phyloP scores from a whole-genome alignment of 1,140 invertebrate species.

The Drosophila bocqueti region DNA sequence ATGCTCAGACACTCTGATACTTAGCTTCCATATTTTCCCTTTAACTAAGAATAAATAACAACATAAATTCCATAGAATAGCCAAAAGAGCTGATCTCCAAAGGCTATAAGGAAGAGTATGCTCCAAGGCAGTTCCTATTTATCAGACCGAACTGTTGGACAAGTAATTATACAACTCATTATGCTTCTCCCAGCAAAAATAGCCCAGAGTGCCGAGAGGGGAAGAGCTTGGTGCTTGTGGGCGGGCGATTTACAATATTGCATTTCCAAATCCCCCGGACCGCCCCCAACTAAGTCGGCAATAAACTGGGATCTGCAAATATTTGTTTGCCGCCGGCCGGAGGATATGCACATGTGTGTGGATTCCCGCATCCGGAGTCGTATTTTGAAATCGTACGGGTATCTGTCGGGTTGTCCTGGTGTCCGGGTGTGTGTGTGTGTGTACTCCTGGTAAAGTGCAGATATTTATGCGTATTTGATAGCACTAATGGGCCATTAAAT shows the following conservation, averaged over 20 bases:
- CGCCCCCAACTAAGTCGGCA: conserved; percentile 23
- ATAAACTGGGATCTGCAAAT: conserved; percentile 65
- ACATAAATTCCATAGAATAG: not conserved
- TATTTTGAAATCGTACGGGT: conserved; percentile 42
- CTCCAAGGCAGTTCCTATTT: not conserved
- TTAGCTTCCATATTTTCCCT: not conserved
- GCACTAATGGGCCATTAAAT: conserved; percentile 83
- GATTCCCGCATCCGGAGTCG: conserved; percentile 37
- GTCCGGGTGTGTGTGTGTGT: conserved; percentile 4
- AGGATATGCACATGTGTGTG: conserved; percentile 17
- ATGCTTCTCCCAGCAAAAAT: conserved; percentile 27
- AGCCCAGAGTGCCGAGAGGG: not conserved
- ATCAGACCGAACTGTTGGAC: not conserved
- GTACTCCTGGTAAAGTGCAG: conserved; percentile 72
- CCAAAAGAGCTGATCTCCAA: not conserved
- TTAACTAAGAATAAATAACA: not conserved
- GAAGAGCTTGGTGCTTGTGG: conserved; percentile 6
- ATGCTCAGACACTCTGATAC: not conserved
- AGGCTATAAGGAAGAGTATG: not conserved
- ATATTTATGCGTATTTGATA: conserved; percentile 84
- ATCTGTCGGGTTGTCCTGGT: conserved; percentile 1
- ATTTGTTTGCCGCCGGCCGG: conserved; percentile 31
- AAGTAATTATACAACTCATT: conserved; percentile 48
- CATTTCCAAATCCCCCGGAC: conserved; percentile 43
- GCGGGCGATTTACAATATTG: conserved; percentile 48